phyloP scores from a whole-genome alignment of 1,140 invertebrate species.

The Hylyphantes graminicola region DNA sequence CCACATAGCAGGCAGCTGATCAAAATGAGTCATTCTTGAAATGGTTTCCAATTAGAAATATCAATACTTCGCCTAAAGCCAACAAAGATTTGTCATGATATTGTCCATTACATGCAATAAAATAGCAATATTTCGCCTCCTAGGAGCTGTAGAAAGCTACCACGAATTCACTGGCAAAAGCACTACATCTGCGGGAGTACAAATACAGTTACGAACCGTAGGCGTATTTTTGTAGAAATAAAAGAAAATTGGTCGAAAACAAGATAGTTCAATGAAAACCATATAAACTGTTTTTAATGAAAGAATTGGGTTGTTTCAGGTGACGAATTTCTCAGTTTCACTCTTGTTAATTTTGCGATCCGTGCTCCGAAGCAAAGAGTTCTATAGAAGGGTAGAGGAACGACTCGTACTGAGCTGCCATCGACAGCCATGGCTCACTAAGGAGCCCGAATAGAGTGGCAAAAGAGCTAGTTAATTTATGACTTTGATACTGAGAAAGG shows the following conservation, averaged over 20 bases:
- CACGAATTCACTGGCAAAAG: constrained; percentile 13
- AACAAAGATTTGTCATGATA: constrained; percentile 39
- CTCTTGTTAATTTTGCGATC: no score
- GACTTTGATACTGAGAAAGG: no score
- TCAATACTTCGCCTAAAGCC: constrained; percentile 33
- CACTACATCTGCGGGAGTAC: constrained; percentile 35
- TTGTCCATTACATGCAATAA: constrained; percentile 52
- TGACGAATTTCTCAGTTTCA: no score
- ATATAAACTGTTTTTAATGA: background rate
- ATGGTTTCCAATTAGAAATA: constrained; percentile 50
- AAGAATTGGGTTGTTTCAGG: background rate
- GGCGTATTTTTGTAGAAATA: background rate
- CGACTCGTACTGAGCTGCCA: no score
- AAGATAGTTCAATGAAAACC: background rate
- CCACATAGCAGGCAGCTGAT: constrained; percentile 23
- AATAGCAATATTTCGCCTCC: constrained; percentile 37
- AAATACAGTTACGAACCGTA: constrained; percentile 34
- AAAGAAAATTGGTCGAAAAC: background rate
- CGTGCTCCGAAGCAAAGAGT: no score
- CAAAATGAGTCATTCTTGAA: constrained; percentile 21
- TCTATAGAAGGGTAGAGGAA: no score
- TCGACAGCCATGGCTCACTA: no score
- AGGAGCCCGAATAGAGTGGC: no score
- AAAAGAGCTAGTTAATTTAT: no score
- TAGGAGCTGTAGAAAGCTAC: constrained; percentile 38